Evolutionary conservation across 2,113 vertebrate species (phyloP), one percentile per base, ranked within the genome.

Genomic region (Sander lucioperca): DNA sequence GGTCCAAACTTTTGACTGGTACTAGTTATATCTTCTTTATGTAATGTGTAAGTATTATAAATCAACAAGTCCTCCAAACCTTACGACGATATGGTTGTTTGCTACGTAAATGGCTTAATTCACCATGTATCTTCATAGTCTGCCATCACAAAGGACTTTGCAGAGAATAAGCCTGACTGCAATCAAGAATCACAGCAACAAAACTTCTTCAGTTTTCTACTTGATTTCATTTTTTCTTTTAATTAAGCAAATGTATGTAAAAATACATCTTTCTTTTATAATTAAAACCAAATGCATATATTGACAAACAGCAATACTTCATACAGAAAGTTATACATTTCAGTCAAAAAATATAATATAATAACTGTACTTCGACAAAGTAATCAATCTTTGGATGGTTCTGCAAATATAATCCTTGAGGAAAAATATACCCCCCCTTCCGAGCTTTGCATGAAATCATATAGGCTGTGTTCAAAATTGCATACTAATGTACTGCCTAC

Each of bases 301-400:
- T 11, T 43, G 57, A 79, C 50, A 59, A 71, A 78, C 27, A 71
- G 18, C 25, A 83, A 72, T 43, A 63, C 30, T 83, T 82, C 33
- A 33, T 58, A 77, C 1, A 61, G n/a, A 4, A 65, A 84, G 51
- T 36, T 67, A 87, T 61, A 80, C 58, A 74, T 70, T 65, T 19
- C 33, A 75, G 81, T 84, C 18, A 63, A 87, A 84, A 85, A 87
- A 87, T 61, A 87, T 43, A 43, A 43, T 10, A 33, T 43, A 43
- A 43, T 10, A 33, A 33, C 63, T 70, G 21, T 67, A 82, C 57
- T 62, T 33, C 2, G 1, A 74, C n/a, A 58, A 64, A 74, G 23
- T 70, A 33, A 61, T 36, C 21, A 66, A 15, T 80, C 68, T 80
- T 83, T 82, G 59, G 73, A 86, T 75, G 50, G 50, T 33, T 67